Evolutionary conservation across 2,888 invertebrate species (phyloP), one percentile per base, ranked within the genome.

Genomic region (Colletes collaris): DNA sequence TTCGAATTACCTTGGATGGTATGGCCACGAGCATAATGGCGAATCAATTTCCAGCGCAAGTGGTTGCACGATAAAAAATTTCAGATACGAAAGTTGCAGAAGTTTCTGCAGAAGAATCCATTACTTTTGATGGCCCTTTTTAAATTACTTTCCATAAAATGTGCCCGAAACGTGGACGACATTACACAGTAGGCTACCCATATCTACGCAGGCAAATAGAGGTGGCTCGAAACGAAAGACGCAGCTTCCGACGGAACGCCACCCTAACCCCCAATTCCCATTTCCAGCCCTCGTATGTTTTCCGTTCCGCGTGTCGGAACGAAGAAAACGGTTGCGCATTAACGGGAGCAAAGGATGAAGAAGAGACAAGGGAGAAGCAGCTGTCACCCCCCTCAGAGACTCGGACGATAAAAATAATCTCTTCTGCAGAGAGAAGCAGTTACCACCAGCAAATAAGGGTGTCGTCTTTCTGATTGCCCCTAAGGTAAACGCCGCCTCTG

Each of bases 381-480:
- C 64, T 67, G 71, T 76, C 84, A 76, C 81, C 83, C 44, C 8
- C 40, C 6, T 6, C 40, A 4, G 82, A 83, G 80, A 83, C 71
- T 81, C 76, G 66, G 71, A 64, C 85, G 86, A 87, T 87, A 81
- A 87, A 87, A 87, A 83, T 87, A 87, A 88, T 87, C 83, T 82
- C 68, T 64, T 75, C 52, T 73, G 79, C 35, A 74, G 79, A 59
- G 73, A 66, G 73, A 66, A 69, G 79, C 74, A 79, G 74, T 73
- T 75, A 77, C 74, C 78, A 80, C 73, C 79, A 82, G 85, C 83
- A 87, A 88, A 88, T 85, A 84, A 85, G 84, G 81, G 85, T 83
- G 85, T 87, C 85, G 83, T 87, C 83, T 84, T 87, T 81, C 84
- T 73, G 84, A 88, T 88, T 88, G 83, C 82, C 86, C 74, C 75